Evolutionary conservation across 1,140 invertebrate species (phyloP).

Genomic region (Conopomorpha cramerella): DNA sequence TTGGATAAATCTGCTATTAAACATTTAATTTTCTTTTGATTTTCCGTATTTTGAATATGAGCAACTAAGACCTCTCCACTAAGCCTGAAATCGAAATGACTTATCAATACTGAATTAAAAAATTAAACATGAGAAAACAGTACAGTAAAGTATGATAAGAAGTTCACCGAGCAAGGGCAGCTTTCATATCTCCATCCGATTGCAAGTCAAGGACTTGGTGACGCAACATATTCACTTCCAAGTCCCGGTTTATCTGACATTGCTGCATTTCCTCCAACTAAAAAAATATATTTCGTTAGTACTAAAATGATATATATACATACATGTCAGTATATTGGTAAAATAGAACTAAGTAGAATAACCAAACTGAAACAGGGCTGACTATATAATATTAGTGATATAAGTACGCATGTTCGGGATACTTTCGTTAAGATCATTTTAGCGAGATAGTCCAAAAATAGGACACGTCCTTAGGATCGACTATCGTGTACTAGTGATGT

Average conservation of each 20-base stretch:
- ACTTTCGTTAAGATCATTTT: no score
- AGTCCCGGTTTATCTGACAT: constrained; percentile 34
- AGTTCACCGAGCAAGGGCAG: constrained; percentile 61
- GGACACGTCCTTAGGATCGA: no score
- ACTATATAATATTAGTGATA: no score
- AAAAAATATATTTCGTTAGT: constrained; percentile 4
- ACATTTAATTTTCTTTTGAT: constrained; percentile 33
- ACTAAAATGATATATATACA: constrained; percentile 2
- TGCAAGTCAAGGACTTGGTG: constrained; percentile 70
- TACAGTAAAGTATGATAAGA: not conserved
- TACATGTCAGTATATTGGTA: no score
- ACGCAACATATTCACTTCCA: constrained; percentile 65
- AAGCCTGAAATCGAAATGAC: constrained; percentile 21
- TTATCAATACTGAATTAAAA: not conserved
- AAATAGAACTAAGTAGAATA: no score
- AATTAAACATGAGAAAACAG: not conserved
- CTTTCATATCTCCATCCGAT: constrained; percentile 66
- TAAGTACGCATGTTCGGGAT: no score
- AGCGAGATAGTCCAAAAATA: no score
- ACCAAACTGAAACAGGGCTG: no score
- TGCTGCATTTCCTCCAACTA: constrained; percentile 36
- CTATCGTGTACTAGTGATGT: no score
- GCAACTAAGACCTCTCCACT: constrained; percentile 46
- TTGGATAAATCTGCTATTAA: constrained; percentile 30
- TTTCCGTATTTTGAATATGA: constrained; percentile 41